Evolutionary conservation across 2,797 vertebrate genomes (phyloP), one percentile per base, ranked within the genome.

Genomic region (Chaenodraco wilsoni): DNA sequence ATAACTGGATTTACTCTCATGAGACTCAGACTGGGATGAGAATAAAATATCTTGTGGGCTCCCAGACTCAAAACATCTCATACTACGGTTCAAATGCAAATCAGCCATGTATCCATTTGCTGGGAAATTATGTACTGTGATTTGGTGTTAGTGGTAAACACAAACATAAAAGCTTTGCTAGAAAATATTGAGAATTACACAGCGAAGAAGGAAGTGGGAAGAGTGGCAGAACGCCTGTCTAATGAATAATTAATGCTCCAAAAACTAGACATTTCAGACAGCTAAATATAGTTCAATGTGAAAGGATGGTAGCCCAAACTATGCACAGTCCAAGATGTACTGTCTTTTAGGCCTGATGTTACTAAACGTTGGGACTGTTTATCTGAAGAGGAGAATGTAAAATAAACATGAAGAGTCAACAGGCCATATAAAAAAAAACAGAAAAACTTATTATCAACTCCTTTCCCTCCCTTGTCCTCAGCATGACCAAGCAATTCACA

Each of bases 401-500:
- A 88, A 88, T 60, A 89, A 88, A 89, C 78, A 76, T 0, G 0
- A 64, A 74, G 59, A 75, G 61, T 43, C 1, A 9, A 72, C 56
- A 72, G 76, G 15, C n/a, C 19, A 12, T n/a, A 52, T 65, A 59
- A 61, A 69, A n/a, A 66, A 33, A 68, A 63, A 40, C 17, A 21
- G 55, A 27, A 52, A 16, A 31, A 33, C 45, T 27, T 56, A 72
- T 85, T 76, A 84, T 81, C 79, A 76, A 70, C 72, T 67, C 69
- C 79, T 76, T 86, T 82, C 78, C 80, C 83, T 85, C 86, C 83
- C 79, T 79, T 41, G 61, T 69, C 84, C 87, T 89, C 85, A 84
- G 88, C 87, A 90, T 88, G 89, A 91, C 80, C 66, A 88, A 91
- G 89, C 87, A 76, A 84, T 88, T 88, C 63, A 48, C 15, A 21